Evolutionary conservation across 2,113 vertebrate species (phyloP).

Genomic region (Thamnophis sirtalis): DNA sequence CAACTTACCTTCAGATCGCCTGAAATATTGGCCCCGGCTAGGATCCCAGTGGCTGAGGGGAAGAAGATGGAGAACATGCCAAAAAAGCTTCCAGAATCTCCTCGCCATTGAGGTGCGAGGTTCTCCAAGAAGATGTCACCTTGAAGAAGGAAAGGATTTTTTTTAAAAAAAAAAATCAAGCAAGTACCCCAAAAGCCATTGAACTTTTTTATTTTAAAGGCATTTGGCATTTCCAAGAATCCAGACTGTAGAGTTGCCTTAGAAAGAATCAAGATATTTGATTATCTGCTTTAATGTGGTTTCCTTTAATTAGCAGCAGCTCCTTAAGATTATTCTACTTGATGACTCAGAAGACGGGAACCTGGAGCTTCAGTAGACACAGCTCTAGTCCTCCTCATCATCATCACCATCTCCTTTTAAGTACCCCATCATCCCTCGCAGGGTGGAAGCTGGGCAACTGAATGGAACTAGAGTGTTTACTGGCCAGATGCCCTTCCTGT

Average conservation of each 20-base stretch:
- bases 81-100: constrained; percentile 59
- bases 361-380: neutral
- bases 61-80: constrained; percentile 78
- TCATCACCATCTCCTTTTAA: too few relatives aligned
- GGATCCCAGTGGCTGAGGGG: constrained; percentile 70
- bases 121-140: constrained; percentile 70
- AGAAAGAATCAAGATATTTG: neutral
- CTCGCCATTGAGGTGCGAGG: constrained; percentile 58
- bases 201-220: neutral
- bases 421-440: too few relatives aligned
- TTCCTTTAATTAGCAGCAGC: neutral
- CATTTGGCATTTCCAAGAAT: neutral
- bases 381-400: neutral
- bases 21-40: constrained; percentile 73
- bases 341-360: neutral
- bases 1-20: constrained; percentile 70
- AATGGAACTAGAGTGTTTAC: too few relatives aligned
- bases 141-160: constrained; percentile 17
- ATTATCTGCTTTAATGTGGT: neutral
- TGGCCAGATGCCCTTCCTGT: too few relatives aligned
- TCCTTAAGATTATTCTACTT: neutral
- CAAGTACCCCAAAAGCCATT: neutral
- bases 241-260: neutral
- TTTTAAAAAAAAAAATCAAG: neutral
- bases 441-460: too few relatives aligned